These are phyloP conservation scores for Hippocampus zosterae DNA, from an alignment of 2,113 vertebrate species.

Conservation along the genomic window DNA sequence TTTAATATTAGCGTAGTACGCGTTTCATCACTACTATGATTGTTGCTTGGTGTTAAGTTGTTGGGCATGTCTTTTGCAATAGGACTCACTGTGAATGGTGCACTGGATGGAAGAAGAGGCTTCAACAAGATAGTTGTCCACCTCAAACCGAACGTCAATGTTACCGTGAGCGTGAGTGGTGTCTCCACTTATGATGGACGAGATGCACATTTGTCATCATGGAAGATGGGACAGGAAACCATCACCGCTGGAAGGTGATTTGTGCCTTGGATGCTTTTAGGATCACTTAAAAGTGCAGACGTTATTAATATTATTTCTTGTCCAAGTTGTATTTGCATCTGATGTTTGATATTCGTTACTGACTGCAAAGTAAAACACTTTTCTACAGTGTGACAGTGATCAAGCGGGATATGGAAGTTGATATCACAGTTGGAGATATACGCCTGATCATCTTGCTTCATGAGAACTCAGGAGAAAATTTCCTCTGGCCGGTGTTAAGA, in stretches of 20 bases:
- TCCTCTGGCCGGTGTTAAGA: conserved; percentile 63
- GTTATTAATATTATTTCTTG: no score
- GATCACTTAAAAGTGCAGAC: background rate
- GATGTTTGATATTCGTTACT: no score
- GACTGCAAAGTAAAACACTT: background rate
- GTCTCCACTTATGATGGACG: conserved; percentile 28
- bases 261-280: background rate
- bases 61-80: background rate
- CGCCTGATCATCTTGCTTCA: conserved; percentile 55
- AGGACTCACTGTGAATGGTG: conserved; percentile 62
- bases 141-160: conserved; percentile 3
- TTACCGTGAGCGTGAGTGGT: conserved; percentile 24
- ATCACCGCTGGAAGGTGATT: conserved; percentile 37
- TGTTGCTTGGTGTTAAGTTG: background rate
- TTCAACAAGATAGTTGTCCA: conserved; percentile 55
- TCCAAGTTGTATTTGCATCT: no score
- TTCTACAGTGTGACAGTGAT: conserved; percentile 46
- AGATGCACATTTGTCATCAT: background rate
- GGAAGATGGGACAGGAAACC: background rate
- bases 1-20: no score
- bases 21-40: background rate
- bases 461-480: background rate
- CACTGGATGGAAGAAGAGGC: conserved; percentile 40
- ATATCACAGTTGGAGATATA: conserved; percentile 37
- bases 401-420: conserved; percentile 35